Evolutionary conservation across 1,140 invertebrate species (phyloP).

Genomic region (Gonioctena quinquepunctata): DNA sequence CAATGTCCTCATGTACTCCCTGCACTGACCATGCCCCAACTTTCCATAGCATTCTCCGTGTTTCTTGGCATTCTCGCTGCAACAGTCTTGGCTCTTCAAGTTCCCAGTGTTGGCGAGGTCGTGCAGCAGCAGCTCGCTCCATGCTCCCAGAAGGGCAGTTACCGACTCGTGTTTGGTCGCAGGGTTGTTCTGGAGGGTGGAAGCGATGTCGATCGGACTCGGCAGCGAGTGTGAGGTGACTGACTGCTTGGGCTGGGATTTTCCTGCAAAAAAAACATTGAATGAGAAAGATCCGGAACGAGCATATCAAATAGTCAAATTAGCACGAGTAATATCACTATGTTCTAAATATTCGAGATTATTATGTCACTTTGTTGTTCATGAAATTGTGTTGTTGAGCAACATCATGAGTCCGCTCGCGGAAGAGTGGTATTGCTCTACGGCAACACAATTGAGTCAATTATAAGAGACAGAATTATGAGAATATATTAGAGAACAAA

Average conservation of each 20-base stretch:
- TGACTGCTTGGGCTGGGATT: constrained; percentile 64
- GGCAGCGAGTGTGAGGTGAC: constrained; percentile 62
- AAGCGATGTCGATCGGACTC: constrained; percentile 59
- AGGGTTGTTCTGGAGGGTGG: constrained; percentile 53
- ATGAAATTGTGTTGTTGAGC: too few species aligned
- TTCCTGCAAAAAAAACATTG: constrained; percentile 57
- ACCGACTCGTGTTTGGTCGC: constrained; percentile 66
- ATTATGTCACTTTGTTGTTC: too few species aligned
- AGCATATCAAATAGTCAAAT: too few species aligned
- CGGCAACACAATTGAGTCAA: too few species aligned
- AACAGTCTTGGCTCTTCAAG: constrained; percentile 51
- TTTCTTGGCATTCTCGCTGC: constrained; percentile 42
- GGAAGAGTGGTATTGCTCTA: too few species aligned
- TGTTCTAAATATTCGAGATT: too few species aligned
- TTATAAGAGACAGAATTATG: too few species aligned
- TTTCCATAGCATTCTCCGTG: constrained; percentile 63
- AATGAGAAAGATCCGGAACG: too few species aligned
- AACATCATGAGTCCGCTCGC: too few species aligned
- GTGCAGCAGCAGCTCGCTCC: constrained; percentile 78
- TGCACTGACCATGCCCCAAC: constrained; percentile 59
- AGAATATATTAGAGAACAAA: too few species aligned
- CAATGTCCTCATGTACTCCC: constrained; percentile 76
- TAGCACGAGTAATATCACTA: too few species aligned
- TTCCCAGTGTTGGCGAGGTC: constrained; percentile 74
- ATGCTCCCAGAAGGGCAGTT: constrained; percentile 78